Evolutionary conservation across 2,888 invertebrate species (phyloP), one percentile per base, ranked within the genome.

Genomic region (Lysandra bellargus): DNA sequence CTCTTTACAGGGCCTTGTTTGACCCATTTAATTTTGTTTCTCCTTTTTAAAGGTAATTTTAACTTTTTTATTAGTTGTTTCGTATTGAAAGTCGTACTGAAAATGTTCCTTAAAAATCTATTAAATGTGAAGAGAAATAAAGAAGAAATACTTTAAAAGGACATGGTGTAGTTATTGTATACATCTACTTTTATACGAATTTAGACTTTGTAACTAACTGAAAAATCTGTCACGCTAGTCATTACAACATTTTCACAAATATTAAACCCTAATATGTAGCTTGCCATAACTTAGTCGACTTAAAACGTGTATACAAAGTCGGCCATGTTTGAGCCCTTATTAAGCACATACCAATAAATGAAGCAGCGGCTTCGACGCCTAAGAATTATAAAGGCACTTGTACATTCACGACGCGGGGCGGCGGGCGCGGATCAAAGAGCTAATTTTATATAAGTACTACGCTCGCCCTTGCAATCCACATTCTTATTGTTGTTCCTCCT

Each of bases 381-480:
- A 83, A 85, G 85, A 88, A 91, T 91, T 91, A 91, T 90, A 92
- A 92, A 91, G 89, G 86, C 89, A 88, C 88, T 91, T 90, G 89
- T 88, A 89, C 88, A 89, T 89, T 87, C 85, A 88, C 87, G 87
- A 85, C 85, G 84, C 92, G 92, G 91, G 89, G 85, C 89, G 91
- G 91, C 88, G 91, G 91, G 91, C 88, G 91, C 90, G 49, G 49
- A 91, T 93, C 93, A 94, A 94, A 94, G 93, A 90, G 93, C 93
- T 93, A 94, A 94, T 94, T 93, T 93, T 90, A 92, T 90, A 91
- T 92, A 93, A 93, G 93, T 90, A 91, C 92, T 88, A 86, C 87
- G 87, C 88, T 88, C 90, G 90, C 91, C 91, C 92, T 93, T 92
- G 91, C 88, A 88, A 89, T 87, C 86, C 88, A 83, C 85, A 81